phyloP scores from a whole-genome alignment of 2,888 invertebrate genomes.

The Meghimatium bilineatum region DNA sequence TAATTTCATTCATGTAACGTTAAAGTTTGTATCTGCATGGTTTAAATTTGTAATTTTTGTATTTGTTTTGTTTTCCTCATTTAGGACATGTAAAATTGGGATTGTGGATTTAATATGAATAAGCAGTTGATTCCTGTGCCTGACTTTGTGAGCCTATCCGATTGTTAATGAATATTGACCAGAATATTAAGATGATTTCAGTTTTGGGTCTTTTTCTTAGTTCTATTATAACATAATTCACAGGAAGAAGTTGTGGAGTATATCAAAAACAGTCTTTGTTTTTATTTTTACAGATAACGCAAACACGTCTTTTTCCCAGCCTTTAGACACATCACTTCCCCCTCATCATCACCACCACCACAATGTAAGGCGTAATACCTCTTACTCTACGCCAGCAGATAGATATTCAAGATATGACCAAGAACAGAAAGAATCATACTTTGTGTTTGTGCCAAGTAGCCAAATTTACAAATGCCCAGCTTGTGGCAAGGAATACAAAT shows the following conservation, averaged over 20 bases:
- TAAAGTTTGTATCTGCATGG: too few relatives aligned
- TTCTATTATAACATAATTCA: neutral
- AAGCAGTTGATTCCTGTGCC: neutral
- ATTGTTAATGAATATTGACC: neutral
- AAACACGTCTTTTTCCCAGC: conserved; percentile 9
- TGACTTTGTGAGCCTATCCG: neutral
- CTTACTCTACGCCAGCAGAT: conserved; percentile 21
- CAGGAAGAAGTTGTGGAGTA: neutral
- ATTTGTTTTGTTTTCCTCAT: too few relatives aligned
- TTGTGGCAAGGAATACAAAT: conserved; percentile 51
- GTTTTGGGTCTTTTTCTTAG: neutral
- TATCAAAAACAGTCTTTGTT: conserved; percentile 13
- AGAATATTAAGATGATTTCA: neutral
- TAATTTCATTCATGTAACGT: too few relatives aligned
- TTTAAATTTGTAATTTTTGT: too few relatives aligned
- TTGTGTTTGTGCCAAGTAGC: conserved; percentile 23
- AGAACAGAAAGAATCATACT: conserved; percentile 31
- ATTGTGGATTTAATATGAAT: too few relatives aligned
- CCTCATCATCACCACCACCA: conserved; percentile 12
- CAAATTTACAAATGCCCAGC: conserved; percentile 43
- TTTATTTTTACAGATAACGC: conserved; percentile 43
- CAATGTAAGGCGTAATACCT: conserved; percentile 29
- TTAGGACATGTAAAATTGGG: too few relatives aligned
- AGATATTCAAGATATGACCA: conserved; percentile 3
- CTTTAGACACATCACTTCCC: conserved; percentile 6